phyloP scores from a whole-genome alignment of 2,797 vertebrate species.

The Sebastes taczanowskii region DNA sequence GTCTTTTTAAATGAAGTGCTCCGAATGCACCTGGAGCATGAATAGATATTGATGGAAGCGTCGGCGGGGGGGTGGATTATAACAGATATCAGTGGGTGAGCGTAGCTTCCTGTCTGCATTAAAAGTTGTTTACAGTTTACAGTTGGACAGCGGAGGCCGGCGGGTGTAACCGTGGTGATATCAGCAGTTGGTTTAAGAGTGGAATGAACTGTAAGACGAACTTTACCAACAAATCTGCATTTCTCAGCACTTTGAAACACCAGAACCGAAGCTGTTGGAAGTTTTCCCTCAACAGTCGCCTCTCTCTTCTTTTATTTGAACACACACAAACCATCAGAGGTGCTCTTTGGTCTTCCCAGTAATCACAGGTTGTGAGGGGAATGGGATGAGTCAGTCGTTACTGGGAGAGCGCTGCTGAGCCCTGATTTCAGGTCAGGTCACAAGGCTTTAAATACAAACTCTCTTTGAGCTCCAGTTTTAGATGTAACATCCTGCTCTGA shows the following conservation, averaged over 20 bases:
- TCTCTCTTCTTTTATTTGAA: neutral
- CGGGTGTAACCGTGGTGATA: neutral
- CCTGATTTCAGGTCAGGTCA: neutral
- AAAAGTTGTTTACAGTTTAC: neutral
- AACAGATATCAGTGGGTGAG: neutral
- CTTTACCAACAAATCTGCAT: neutral
- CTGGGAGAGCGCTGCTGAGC: neutral
- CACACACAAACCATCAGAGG: neutral
- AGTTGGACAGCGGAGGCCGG: neutral
- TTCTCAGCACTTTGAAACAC: conserved; percentile 1
- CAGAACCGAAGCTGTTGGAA: neutral
- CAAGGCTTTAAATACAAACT: neutral
- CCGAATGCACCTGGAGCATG: neutral
- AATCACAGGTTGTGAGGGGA: neutral
- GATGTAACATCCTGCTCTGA: neutral
- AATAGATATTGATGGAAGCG: neutral
- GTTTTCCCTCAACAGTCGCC: neutral
- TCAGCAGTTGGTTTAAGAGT: neutral
- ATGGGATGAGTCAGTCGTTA: neutral
- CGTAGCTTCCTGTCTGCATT: neutral
- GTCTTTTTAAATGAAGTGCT: neutral
- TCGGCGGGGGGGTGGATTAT: neutral
- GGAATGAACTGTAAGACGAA: neutral
- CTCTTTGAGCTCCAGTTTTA: neutral
- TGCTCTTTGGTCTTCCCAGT: neutral